These are phyloP conservation scores for Aulostomus chinensis DNA, from an alignment of 2,797 vertebrate genomes.

Conservation along the genomic window DNA sequence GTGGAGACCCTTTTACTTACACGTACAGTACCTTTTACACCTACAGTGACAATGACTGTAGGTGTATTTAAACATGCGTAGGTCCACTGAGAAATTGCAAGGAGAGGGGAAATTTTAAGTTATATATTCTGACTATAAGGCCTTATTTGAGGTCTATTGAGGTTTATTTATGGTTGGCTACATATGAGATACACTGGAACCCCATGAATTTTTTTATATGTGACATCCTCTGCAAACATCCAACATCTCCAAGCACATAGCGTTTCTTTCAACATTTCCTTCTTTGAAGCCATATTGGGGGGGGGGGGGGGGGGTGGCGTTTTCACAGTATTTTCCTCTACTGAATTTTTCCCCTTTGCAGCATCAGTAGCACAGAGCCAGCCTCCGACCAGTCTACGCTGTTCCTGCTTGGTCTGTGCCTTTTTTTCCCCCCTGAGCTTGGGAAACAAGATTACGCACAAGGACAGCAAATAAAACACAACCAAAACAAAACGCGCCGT, in stretches of 20 bases:
- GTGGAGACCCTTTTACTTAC: not conserved
- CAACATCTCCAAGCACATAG: constrained; percentile 4
- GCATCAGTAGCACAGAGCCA: constrained; percentile 77
- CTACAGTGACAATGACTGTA: too few species aligned
- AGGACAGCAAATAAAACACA: constrained; percentile 60
- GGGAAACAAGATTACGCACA: constrained; percentile 56
- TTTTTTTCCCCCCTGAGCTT: constrained; percentile 32
- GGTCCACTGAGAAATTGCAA: not conserved
- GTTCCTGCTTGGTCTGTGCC: constrained; percentile 58
- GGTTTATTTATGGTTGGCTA: too few species aligned
- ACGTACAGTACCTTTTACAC: constrained; percentile 9
- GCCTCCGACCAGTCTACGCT: constrained; percentile 68
- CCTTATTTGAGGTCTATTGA: too few species aligned
- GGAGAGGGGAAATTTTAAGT: not conserved
- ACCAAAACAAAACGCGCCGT: constrained; percentile 31
- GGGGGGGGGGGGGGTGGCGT: constrained; percentile 44
- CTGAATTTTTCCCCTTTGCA: constrained; percentile 76
- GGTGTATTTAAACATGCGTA: too few species aligned
- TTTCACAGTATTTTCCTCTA: constrained; percentile 44
- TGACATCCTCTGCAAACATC: not conserved
- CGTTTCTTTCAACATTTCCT: constrained; percentile 9
- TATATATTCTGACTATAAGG: not conserved
- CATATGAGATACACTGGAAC: too few species aligned
- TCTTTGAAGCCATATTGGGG: constrained; percentile 41
- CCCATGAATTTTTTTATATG: too few species aligned